These are phyloP conservation scores for Empidonax traillii DNA, from an alignment of 2,113 vertebrate genomes.

Conservation along the genomic window DNA sequence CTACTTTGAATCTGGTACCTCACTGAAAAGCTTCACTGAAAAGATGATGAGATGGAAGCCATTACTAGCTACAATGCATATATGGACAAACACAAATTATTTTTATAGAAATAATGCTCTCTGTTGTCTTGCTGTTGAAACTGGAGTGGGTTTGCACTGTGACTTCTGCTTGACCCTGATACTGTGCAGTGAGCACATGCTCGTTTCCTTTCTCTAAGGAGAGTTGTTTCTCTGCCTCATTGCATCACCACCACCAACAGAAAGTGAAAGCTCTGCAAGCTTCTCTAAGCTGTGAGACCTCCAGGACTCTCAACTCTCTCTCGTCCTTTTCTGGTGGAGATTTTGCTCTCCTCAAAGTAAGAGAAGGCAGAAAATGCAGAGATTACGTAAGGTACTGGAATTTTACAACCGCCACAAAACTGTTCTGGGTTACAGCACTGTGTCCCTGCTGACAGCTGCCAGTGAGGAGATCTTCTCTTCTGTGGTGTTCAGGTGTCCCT, in stretches of 20 bases:
- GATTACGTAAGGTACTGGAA: constrained; percentile 24
- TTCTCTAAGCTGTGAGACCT: accelerated
- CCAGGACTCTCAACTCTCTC: not conserved
- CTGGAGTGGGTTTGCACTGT: not conserved
- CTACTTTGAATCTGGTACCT: not conserved
- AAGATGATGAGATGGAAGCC: not conserved
- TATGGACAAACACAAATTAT: not conserved
- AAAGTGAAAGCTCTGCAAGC: not conserved
- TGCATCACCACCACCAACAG: accelerated
- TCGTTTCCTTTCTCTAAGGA: not conserved
- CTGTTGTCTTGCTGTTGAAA: not conserved
- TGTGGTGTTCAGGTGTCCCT: constrained; percentile 79
- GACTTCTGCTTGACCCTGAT: not conserved
- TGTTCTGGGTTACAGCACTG: constrained; percentile 55
- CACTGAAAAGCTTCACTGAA: not conserved
- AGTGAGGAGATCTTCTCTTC: constrained; percentile 76
- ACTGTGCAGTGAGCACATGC: accelerated
- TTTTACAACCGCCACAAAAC: constrained; percentile 52
- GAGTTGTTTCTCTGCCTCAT: not conserved
- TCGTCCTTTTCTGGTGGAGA: not conserved
- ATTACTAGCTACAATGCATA: not conserved
- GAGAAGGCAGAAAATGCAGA: constrained; percentile 63
- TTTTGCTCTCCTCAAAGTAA: not conserved
- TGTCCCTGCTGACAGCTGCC: constrained; percentile 75
- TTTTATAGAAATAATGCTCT: not conserved